Evolutionary conservation across 2,888 invertebrate genomes (phyloP), one percentile per base, ranked within the genome.

Genomic region (Cephus runcator): DNA sequence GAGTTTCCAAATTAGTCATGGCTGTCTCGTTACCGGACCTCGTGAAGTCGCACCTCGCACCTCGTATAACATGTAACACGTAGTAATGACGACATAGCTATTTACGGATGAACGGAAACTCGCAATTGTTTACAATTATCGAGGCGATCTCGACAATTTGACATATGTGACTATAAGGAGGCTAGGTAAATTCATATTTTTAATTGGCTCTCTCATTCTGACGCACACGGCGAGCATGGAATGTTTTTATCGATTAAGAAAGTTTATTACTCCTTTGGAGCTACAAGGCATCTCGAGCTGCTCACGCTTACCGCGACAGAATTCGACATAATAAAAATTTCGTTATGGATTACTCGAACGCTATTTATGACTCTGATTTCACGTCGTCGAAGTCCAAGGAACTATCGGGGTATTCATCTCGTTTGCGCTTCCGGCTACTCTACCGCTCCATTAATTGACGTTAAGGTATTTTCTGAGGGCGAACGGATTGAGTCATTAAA

Each of bases 1-100:
- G 71, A 75, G 69, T 77, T 77, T 77, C 33, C 75, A 74, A 74
- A 68, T 77, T 77, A 77, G 77, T 34, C 30, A 77, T 69, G 77
- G 75, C 77, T 75, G 77, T 75, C 77, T 77, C 36, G 77, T 77
- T 77, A 77, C 33, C 33, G 74, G 15, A 31, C 31, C 31, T 71
- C 33, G 71, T 31, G 71, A 23, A 56, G 56, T 56, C 56, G 56
- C 1, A 56, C 23, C 9, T 56, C 56, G 56, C 56, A 56, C 56
- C 23, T 56, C 23, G 56, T 56, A 15, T 56, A 56, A 23, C 9
- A 56, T 23, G 56, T 56, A 56, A 56, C 56, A 23, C 9, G 56
- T 56, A 56, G 9, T 56, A 23, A 56, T 56, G 56, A 56, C 56
- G 23, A 23, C 23, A 9, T 6, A 56, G 56, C 56, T 23, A 56